A percentile compares a stretch with the other conserved stretches of the same genome.
Conservation (phyloP, 2,113 vertebrate species). For the Harpagus bidentatus region DNA sequence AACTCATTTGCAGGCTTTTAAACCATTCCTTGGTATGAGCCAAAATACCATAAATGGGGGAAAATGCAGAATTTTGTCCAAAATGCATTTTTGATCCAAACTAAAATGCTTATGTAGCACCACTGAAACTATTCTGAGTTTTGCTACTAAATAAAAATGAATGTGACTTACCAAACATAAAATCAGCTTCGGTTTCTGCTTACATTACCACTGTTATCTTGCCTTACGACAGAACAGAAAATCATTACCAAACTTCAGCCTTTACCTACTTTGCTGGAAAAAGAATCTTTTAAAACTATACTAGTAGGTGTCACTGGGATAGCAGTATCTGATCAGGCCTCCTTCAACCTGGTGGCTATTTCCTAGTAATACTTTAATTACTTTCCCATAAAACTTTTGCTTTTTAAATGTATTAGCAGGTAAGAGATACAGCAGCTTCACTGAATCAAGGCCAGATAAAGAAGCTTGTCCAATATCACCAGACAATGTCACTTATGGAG, state of each 20-base stretch:
- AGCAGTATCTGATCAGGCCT: background rate
- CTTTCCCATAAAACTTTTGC: background rate
- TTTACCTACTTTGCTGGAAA: background rate
- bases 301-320: background rate
- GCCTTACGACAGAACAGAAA: background rate
- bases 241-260: background rate
- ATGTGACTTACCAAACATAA: background rate
- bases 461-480: background rate
- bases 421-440: background rate
- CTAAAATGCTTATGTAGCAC: background rate
- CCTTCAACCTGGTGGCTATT: background rate
- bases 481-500: background rate
- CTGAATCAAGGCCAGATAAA: background rate
- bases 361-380: background rate
- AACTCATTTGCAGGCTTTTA: background rate
- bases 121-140: background rate
- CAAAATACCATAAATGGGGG: background rate
- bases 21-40: background rate
- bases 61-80: background rate
- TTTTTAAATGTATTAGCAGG: background rate
- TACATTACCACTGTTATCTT: fast-evolving
- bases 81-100: background rate
- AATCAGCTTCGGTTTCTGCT: background rate
- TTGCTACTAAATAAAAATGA: background rate
- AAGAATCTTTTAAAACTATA: background rate